A percentile compares a stretch with the other conserved stretches of the same genome.
Conservation (phyloP, 2,888 invertebrate genomes). For the Bombylius discolor region DNA sequence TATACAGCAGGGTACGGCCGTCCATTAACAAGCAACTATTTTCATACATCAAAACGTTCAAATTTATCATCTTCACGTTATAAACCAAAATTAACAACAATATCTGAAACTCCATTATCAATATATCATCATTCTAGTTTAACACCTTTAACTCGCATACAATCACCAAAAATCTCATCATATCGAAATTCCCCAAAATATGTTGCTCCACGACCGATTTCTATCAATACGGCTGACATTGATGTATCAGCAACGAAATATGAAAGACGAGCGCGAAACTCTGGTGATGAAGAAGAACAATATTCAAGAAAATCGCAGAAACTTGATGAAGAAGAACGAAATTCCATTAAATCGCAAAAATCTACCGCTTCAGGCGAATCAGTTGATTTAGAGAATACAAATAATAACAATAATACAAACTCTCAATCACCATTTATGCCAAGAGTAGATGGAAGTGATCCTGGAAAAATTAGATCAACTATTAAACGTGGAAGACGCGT, state of each 20-base stretch:
- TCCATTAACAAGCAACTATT: conserved; percentile 24
- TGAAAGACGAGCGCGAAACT: conserved; percentile 5
- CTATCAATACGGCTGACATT: conserved; percentile 74
- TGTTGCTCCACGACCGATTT: conserved; percentile 48
- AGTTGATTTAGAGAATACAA: background rate
- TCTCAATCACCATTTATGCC: conserved; percentile 35
- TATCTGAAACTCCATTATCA: conserved; percentile 43
- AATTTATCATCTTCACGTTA: conserved; percentile 40
- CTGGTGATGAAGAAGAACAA: conserved; percentile 1
- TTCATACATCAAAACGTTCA: conserved; percentile 24
- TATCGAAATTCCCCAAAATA: conserved; percentile 37
- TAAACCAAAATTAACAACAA: conserved; percentile 61
- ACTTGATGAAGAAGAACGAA: background rate
- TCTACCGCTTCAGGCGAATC: background rate
- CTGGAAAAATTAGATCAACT: conserved; percentile 41
- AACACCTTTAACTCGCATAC: conserved; percentile 38
- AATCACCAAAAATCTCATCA: conserved; percentile 41
- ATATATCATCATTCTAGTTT: conserved; percentile 21
- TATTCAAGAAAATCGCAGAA: conserved; percentile 16
- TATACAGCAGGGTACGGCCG: conserved; percentile 46
- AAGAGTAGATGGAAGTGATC: conserved; percentile 38
- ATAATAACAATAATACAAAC: conserved; percentile 5
- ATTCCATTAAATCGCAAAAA: background rate
- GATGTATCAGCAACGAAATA: conserved; percentile 63
- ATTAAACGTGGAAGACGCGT: conserved; percentile 62